Evolutionary conservation across 37 sponge, comb jelly and placozoan genomes (phyloP).

Genomic region (Ephydatia muelleri): DNA sequence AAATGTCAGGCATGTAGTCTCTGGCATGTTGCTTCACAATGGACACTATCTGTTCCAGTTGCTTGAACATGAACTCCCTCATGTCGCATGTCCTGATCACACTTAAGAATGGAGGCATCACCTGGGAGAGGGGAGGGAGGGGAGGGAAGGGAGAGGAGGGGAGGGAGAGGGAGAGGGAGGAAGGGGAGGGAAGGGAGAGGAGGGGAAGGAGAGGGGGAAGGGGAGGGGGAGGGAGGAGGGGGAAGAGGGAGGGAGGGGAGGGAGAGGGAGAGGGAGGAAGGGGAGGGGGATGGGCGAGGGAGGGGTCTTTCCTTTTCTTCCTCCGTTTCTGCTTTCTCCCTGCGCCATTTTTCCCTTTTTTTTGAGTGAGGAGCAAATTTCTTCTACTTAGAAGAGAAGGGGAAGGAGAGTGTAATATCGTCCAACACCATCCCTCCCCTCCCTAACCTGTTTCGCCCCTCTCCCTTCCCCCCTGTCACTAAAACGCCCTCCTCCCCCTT

Average conservation of each 20-base stretch:
- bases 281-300: no score
- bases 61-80: conserved; percentile 80
- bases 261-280: no score
- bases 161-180: not conserved
- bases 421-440: no score
- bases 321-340: not conserved
- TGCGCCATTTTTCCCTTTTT: not conserved
- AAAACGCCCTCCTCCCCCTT: not conserved
- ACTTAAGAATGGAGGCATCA: conserved; percentile 88
- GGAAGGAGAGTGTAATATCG: no score
- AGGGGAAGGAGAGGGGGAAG: not conserved
- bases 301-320: not conserved
- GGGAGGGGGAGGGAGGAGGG: no score
- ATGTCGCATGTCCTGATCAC: conserved; percentile 75
- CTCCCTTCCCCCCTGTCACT: no score
- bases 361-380: no score
- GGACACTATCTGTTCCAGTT: conserved; percentile 79
- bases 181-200: no score
- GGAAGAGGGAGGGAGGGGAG: no score
- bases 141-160: not conserved
- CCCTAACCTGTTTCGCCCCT: no score
- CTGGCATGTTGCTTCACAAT: conserved; percentile 86
- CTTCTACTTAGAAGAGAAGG: no score
- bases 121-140: conserved; percentile 26
- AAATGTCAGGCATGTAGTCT: conserved; percentile 87